phyloP scores from a whole-genome alignment of 1,140 invertebrate genomes.

The Heliconius eleuchia region DNA sequence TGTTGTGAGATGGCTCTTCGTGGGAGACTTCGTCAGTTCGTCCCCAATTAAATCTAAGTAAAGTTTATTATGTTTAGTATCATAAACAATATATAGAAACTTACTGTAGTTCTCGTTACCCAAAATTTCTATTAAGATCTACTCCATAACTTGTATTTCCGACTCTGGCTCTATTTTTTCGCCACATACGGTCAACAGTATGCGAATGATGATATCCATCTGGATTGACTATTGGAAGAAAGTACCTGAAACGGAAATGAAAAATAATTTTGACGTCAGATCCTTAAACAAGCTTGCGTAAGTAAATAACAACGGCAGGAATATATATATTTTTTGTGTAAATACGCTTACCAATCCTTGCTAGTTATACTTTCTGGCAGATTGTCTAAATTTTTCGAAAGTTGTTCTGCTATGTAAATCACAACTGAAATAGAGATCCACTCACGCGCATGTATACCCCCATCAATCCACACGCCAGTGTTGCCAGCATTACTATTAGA shows the following conservation, averaged over 20 bases:
- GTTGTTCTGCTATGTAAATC: conserved; percentile 78
- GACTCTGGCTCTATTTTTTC: conserved; percentile 34
- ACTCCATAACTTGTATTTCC: conserved; percentile 32
- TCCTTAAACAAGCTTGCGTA: not conserved
- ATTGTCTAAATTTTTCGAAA: conserved; percentile 58
- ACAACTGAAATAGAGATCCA: conserved; percentile 86
- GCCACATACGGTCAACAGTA: conserved; percentile 39
- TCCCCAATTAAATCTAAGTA: conserved; percentile 82
- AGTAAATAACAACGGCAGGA: not conserved
- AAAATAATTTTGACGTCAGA: not conserved
- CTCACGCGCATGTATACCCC: conserved; percentile 84
- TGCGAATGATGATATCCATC: conserved; percentile 41
- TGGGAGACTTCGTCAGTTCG: conserved; percentile 83
- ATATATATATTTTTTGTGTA: not conserved
- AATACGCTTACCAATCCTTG: conserved; percentile 65
- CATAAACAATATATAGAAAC: not conserved
- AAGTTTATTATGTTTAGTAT: not conserved
- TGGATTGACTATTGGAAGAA: conserved; percentile 38
- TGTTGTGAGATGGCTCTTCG: conserved; percentile 91
- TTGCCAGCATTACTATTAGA: conserved; percentile 76
- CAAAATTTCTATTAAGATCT: conserved; percentile 90
- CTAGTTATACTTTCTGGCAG: conserved; percentile 60
- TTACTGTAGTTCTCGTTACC: conserved; percentile 44
- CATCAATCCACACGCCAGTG: conserved; percentile 82
- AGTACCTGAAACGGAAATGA: conserved; percentile 25